Evolutionary conservation across 2,797 vertebrate species (phyloP).

Genomic region (Lagodon rhomboides): DNA sequence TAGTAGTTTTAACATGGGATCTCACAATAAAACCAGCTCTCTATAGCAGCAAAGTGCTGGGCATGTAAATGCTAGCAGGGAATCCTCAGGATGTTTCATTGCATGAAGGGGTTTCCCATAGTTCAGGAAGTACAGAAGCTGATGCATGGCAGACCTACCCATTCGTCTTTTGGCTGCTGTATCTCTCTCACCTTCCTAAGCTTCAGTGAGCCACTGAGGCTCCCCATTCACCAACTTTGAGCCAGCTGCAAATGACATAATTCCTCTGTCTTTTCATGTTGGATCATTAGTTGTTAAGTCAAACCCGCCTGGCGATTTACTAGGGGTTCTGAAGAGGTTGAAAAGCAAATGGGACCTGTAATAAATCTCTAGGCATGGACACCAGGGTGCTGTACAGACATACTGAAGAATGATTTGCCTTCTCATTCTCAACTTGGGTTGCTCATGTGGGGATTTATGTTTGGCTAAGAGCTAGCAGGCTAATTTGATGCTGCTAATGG

Average conservation of each 20-base stretch:
- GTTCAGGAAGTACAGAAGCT: conserved; percentile 69
- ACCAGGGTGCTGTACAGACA: conserved; percentile 48
- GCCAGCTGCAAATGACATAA: conserved; percentile 51
- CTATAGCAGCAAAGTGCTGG: conserved; percentile 63
- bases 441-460: conserved; percentile 71
- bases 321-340: conserved; percentile 51
- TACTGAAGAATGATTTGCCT: conserved; percentile 60
- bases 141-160: conserved; percentile 35
- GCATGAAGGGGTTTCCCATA: conserved; percentile 77
- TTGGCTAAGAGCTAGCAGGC: conserved; percentile 65
- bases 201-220: conserved; percentile 29
- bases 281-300: conserved; percentile 60
- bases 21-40: conserved; percentile 78
- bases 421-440: conserved; percentile 50
- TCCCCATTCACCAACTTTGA: conserved; percentile 51
- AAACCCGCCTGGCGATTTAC: conserved; percentile 63
- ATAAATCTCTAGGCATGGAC: conserved; percentile 53
- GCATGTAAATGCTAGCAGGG: conserved; percentile 79
- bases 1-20: conserved; percentile 73
- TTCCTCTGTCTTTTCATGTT: conserved; percentile 52
- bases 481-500: conserved; percentile 69
- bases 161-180: conserved; percentile 32
- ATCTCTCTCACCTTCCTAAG: conserved; percentile 31
- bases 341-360: conserved; percentile 49
- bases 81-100: conserved; percentile 78